Evolutionary conservation across 2,113 vertebrate genomes (phyloP), one percentile per base, ranked within the genome.

Genomic region (Hirundichthys speculiger): DNA sequence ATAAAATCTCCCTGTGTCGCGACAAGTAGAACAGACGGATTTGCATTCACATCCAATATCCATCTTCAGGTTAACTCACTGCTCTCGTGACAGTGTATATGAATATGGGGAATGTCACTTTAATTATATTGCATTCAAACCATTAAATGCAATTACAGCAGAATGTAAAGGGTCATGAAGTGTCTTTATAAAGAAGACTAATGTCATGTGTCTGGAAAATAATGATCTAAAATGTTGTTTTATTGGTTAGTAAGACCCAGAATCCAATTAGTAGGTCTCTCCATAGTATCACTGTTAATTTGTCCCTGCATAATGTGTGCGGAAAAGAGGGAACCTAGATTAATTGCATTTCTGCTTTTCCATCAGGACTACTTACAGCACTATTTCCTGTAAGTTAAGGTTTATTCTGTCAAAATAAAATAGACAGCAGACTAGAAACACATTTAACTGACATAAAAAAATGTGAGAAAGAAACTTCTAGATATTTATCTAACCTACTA

Each of bases 71-170:
- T 64, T 78, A 64, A 84, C 65, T 79, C 70, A 34, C 22, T 59
- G 59, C 51, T 77, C 48, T 39, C 1, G n/a, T 78, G 58, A 73
- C 58, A 52, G 46, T 13, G 27, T 50, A 68, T 30, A 52, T 64
- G 55, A 79, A 39, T 19, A 21, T 8, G 2, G 57, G 54, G 86
- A 86, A 89, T 88, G 70, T 70, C 84, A 80, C n/a, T 73, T 77
- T 47, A 85, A 69, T 83, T 82, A 79, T 25, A 63, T 19, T 64
- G 24, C 52, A 73, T 80, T 84, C 66, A 80, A 64, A 69, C 53
- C 41, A 75, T 73, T 74, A 74, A 42, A 69, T 27, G 41, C 56
- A 74, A 86, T 87, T 83, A 83, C 40, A 45, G 56, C 24, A 39
- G 43, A 59, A 73, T 69, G 54, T 73, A 70, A 75, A 86, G 67